Base-by-base conservation (phyloP, 2,113 vertebrate species). In the Dipodomys merriami region DNA sequence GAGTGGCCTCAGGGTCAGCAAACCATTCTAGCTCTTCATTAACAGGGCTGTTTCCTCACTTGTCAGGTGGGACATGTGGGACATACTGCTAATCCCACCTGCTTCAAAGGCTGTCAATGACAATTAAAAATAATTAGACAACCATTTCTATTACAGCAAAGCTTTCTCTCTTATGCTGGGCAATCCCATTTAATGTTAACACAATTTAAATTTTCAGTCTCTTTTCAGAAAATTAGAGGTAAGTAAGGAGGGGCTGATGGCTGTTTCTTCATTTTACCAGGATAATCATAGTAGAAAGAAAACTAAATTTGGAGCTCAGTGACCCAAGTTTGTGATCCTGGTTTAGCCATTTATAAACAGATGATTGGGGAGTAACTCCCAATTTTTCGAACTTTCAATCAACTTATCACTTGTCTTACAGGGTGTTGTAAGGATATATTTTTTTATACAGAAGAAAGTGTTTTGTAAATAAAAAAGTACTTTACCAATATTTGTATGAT, bases 361-460 rank as follows among this genome's bases (percentile, higher is more conserved):
- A 30, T 7, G 0, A 0, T 1, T 12, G 19, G 20, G 10, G 33
- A 7, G 13, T 80, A n/a, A 84, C 1, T 3, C 7, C 90, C 23
- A 16, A 27, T 65, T 25, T 62, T 85, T 64, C 72, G 27, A 93
- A 87, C 3, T 3, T 71, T 2, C 11, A 64, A 1, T 81, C 49
- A 13, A 39, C 6, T 78, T 46, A 89, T 39, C 12, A 20, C 33
- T 20, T 44, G 27, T 20, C 10, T 79, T 27, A 92, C 35, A 71
- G 33, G 2, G 25, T 73, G 8, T 57, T 86, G 1, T 33, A 65
- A 87, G 35, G 11, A 93, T 62, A 82, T 62, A 20, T 71, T 94
- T 91, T 83, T 94, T 83, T 94, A 69, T 93, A 53, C 64, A 82
- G 53, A 86, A 72, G 7, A 46, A 64, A 91, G n/a, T n/a, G 10